These are phyloP conservation scores for Buteo buteo DNA, from an alignment of 2,113 vertebrate genomes.

Conservation along the genomic window DNA sequence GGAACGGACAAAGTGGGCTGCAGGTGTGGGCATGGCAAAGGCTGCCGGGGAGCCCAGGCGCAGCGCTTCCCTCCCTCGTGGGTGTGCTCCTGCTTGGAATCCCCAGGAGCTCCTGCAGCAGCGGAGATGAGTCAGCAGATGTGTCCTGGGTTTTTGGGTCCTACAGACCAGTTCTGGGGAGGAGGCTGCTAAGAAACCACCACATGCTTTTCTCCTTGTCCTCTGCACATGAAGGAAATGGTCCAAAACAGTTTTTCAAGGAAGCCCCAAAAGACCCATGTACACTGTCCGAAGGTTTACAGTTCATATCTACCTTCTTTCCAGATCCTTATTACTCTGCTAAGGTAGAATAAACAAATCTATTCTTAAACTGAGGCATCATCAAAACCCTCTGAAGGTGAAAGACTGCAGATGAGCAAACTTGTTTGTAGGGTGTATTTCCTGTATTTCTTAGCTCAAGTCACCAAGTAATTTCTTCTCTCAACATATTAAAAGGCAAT, in stretches of 20 bases:
- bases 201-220: background rate
- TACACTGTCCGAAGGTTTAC: background rate
- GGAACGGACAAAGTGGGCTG: background rate
- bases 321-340: background rate
- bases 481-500: background rate
- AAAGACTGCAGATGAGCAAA: background rate
- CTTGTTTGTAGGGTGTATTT: background rate
- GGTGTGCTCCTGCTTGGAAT: background rate
- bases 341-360: background rate
- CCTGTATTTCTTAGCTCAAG: background rate
- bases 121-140: background rate
- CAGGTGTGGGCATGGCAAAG: background rate
- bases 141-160: background rate
- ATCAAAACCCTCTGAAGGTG: background rate
- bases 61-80: accelerated
- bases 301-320: background rate
- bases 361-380: background rate
- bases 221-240: background rate
- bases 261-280: background rate
- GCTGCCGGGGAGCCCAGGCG: background rate
- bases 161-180: background rate
- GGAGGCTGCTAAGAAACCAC: background rate
- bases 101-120: background rate
- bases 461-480: background rate
- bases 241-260: background rate